Evolutionary conservation across 2,797 vertebrate genomes (phyloP), one percentile per base, ranked within the genome.

Genomic region (Silurus lanzhouensis): DNA sequence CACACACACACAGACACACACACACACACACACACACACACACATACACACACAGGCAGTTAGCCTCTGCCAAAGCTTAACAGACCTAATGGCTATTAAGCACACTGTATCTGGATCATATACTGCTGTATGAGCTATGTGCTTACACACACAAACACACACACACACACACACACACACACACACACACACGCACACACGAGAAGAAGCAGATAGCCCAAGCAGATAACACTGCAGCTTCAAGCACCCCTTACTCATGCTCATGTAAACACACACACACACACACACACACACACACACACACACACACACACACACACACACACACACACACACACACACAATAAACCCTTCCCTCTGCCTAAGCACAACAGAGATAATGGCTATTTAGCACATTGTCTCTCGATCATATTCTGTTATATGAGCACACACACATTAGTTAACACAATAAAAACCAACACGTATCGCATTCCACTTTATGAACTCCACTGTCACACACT

Each of bases 201-300:
- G 87, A 81, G 67, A 85, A 81, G 89, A 44, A 25, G 88, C 90
- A 89, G 90, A 94, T 94, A 93, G 94, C 93, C 93, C 92, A 89
- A 78, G 90, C 90, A 52, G 48, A 52, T 52, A 52, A 52, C 48
- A 86, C 89, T 86, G 91, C 93, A 81, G 48, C 70, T 74, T 25
- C 52, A 74, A 74, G 71, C 71, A 74, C 72, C 48, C 48, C 14
- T 55, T 75, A 55, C 48, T 75, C 72, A 75, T 3, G 14, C 13
- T 55, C 70, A 81, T 82, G 66, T 7, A 88, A 86, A 48, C 25
- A 14, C 44, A 74, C 52, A 60, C 64, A 52, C 58, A 58, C 52
- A 27, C 64, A 77, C 83, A 77, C 44, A 55, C n/a, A 64, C 61
- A 64, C 83, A 15, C 12, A 38, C 83, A 74, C 52, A 60, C 64